Evolutionary conservation across 1,140 invertebrate genomes (phyloP).

Genomic region (Catajapyx aquilonaris): DNA sequence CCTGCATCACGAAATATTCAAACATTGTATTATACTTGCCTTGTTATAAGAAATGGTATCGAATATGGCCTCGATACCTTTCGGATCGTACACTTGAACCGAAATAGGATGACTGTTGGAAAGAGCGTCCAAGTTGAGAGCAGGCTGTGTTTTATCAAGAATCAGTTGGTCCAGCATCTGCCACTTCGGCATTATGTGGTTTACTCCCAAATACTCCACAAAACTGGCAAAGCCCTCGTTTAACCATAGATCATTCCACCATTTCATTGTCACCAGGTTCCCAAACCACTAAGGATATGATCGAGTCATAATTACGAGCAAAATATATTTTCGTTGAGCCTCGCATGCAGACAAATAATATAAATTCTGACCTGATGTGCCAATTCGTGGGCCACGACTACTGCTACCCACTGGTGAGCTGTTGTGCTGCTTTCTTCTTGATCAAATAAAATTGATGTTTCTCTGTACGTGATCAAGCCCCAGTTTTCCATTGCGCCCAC

Average conservation of each 20-base stretch:
- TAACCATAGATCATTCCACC: conserved; percentile 74
- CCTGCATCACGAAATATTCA: not conserved
- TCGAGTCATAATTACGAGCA: conserved; percentile 2
- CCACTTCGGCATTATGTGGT: conserved; percentile 35
- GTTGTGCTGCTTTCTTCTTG: conserved; percentile 14
- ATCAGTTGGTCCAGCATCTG: conserved; percentile 61
- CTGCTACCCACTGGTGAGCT: conserved; percentile 28
- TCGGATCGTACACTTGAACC: conserved; percentile 51
- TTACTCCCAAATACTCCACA: conserved; percentile 50
- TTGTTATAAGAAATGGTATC: conserved; percentile 72
- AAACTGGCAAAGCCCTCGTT: conserved; percentile 74
- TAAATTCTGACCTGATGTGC: conserved; percentile 39
- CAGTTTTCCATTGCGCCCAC: conserved; percentile 27
- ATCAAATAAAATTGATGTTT: conserved; percentile 23
- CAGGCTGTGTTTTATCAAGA: conserved; percentile 42
- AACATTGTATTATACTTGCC: conserved; percentile 22
- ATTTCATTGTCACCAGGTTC: conserved; percentile 69
- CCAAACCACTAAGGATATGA: conserved; percentile 54
- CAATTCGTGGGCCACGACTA: conserved; percentile 54
- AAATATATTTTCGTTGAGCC: conserved; percentile 1
- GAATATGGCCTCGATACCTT: conserved; percentile 70
- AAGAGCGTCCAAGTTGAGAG: conserved; percentile 48
- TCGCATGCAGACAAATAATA: conserved; percentile 1
- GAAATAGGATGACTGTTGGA: conserved; percentile 63
- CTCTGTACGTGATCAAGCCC: conserved; percentile 26